Percentiles rank a stretch among this genome's conserved stretches.
Conservation (phyloP, 2,113 vertebrate genomes). For the Ellobius talpinus region DNA sequence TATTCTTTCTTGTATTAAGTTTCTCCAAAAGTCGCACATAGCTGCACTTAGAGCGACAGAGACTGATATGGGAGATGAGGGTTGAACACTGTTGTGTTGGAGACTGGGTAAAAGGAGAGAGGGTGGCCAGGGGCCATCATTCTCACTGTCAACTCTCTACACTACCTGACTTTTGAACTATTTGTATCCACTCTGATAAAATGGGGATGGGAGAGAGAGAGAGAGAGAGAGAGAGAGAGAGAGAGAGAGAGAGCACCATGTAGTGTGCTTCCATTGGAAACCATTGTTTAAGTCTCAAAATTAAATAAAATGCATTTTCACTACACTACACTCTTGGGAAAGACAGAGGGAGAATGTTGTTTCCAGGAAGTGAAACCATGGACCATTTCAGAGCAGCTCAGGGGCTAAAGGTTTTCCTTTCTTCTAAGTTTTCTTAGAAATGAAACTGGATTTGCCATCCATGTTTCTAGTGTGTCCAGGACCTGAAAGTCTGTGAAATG, state of each 20-base stretch:
- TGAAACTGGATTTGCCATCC: neutral
- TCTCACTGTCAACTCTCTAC: neutral
- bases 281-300: neutral
- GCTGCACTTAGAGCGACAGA: neutral
- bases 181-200: conserved; percentile 2
- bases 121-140: neutral
- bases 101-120: neutral
- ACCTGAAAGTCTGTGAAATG: neutral
- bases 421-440: neutral
- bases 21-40: neutral
- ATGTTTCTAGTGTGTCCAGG: neutral
- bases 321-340: neutral
- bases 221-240: neutral
- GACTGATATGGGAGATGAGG: neutral
- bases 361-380: conserved; percentile 29
- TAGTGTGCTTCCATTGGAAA: neutral
- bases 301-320: conserved; percentile 8
- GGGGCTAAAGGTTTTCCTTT: neutral
- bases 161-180: conserved; percentile 9
- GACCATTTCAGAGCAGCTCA: neutral
- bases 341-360: conserved; percentile 22
- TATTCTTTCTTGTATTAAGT: neutral
- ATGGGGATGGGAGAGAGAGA: neutral
- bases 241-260: too few species aligned
- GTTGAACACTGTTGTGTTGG: neutral